These are phyloP conservation scores for Anoura caudifer DNA, from an alignment of 2,113 vertebrate species.

Conservation along the genomic window DNA sequence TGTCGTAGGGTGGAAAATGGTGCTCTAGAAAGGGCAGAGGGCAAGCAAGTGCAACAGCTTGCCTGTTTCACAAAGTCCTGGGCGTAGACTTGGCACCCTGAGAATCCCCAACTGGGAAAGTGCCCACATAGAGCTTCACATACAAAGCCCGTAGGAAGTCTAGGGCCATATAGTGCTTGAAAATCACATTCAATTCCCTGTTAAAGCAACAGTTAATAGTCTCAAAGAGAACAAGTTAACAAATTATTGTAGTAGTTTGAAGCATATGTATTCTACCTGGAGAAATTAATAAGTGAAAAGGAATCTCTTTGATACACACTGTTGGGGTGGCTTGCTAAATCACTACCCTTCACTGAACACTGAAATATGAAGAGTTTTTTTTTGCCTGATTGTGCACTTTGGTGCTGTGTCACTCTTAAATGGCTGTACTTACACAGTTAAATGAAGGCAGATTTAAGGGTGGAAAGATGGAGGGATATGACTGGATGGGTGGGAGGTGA, in stretches of 20 bases:
- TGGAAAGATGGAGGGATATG: fast-evolving
- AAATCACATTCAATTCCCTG: not conserved
- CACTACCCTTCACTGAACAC: not conserved
- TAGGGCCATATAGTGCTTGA: not conserved
- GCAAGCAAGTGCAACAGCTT: not conserved
- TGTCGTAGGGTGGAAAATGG: not conserved
- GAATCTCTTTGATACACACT: not conserved
- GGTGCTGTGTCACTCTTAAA: not conserved
- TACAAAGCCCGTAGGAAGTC: not conserved
- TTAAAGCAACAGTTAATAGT: not conserved
- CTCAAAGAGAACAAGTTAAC: not conserved
- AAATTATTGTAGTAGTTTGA: not conserved
- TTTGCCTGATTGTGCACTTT: not conserved
- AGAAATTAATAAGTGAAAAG: not conserved
- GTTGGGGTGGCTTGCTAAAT: not conserved
- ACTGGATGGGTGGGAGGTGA: fast-evolving
- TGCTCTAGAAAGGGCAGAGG: not conserved
- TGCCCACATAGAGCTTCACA: not conserved
- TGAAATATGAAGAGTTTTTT: not conserved
- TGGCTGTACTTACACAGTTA: not conserved
- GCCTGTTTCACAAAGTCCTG: not conserved
- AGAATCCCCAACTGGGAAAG: not conserved
- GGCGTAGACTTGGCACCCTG: not conserved
- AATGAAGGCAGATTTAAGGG: not conserved
- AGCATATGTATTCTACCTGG: not conserved